Base-by-base conservation (phyloP, 2,797 vertebrate genomes). In the Intellagama lesueurii region DNA sequence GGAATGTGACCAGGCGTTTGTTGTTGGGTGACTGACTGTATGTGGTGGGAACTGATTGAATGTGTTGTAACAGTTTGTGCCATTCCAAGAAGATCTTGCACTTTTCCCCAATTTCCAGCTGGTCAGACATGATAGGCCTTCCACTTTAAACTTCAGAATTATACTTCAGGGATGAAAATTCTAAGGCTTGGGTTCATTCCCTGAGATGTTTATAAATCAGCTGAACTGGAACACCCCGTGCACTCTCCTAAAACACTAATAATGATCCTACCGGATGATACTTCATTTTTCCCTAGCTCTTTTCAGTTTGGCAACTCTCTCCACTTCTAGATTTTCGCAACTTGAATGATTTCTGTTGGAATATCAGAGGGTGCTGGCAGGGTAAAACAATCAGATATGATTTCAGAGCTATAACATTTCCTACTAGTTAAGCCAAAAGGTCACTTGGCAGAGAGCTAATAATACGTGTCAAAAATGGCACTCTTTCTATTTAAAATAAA, bases 201-300 rank as follows among this genome's bases (percentile, higher is more conserved):
- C 24, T 30, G 32, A 5, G 17, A 26, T 72, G 64, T 52, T 81
- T 75, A 56, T n/a, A 64, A 80, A 60, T 90, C 3, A 92, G 26
- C 80, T 81, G 80, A 73, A 30, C 76, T 88, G 93, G 85, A 92
- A 86, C 83, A 89, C 16, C 85, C 77, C 56, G 84, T 85, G 91
- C 14, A 7, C 44, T 91, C 86, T 92, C 86, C 84, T 32, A 35
- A 92, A 47, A 79, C 69, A 73, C 47, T 49, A 91, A 0, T 60
- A 66, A 83, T 83, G 87, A 87, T 78, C 68, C 44, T 89, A 68
- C 56, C 77, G 49, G 66, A 83, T 47, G 4, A 24, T 76, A 69
- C 30, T 91, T 17, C 7, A 66, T 2, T 87, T 90, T 72, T 4
- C 60, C 1, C 24, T 85, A 40, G n/a, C 22, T 83, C 88, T 89